These are phyloP conservation scores for Lasiommata megera DNA, from an alignment of 2,888 invertebrate genomes.

Conservation along the genomic window DNA sequence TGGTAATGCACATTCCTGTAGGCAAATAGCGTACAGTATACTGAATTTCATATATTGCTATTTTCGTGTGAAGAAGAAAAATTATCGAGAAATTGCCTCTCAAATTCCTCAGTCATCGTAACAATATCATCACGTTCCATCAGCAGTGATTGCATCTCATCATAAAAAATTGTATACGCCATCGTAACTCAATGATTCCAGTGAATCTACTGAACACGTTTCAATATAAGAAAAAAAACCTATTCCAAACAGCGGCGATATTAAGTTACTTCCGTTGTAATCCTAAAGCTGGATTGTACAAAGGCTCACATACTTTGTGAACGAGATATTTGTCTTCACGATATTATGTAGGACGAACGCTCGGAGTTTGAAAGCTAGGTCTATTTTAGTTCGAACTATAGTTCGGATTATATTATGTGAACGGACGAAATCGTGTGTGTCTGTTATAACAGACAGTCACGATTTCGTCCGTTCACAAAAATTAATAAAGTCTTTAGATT, in stretches of 20 bases:
- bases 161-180: background rate
- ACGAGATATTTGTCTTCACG: slow-evolving; percentile 12
- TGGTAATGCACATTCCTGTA: too few species aligned
- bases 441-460: too few species aligned
- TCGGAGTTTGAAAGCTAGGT: background rate
- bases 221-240: slow-evolving; percentile 3
- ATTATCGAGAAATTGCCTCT: background rate
- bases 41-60: background rate
- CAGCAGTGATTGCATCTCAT: background rate
- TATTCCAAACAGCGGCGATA: slow-evolving; percentile 1
- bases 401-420: too few species aligned
- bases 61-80: background rate
- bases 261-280: slow-evolving; percentile 15
- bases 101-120: background rate
- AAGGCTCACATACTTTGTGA: slow-evolving; percentile 12
- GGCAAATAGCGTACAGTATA: too few species aligned
- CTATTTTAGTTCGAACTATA: background rate
- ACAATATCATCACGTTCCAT: slow-evolving; percentile 3
- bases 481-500: too few species aligned
- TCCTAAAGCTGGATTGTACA: slow-evolving; percentile 12
- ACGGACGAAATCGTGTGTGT: too few species aligned
- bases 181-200: background rate
- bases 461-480: too few species aligned
- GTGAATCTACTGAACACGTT: background rate
- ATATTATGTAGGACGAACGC: background rate